These are phyloP conservation scores for Neoascia interrupta DNA, from an alignment of 2,888 invertebrate genomes.

Conservation along the genomic window DNA sequence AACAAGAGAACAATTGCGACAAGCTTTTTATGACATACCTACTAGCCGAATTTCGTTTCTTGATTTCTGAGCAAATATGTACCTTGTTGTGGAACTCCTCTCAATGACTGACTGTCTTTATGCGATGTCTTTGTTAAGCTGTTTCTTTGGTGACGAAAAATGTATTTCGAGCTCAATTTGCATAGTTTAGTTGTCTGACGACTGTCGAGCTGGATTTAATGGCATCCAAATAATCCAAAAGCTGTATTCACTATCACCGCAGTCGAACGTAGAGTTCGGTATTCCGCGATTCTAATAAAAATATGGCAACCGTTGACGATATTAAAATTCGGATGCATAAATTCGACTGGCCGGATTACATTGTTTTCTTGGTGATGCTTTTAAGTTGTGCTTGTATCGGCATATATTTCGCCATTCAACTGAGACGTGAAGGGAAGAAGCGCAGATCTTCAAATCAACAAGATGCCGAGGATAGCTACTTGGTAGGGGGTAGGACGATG, in stretches of 20 bases:
- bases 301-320: conserved; percentile 78
- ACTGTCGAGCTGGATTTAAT: conserved; percentile 55
- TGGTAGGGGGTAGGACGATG: conserved; percentile 86
- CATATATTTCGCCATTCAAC: conserved; percentile 89
- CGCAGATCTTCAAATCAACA: conserved; percentile 72
- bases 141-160: conserved; percentile 68
- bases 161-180: conserved; percentile 70
- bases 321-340: conserved; percentile 81
- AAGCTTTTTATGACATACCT: conserved; percentile 25
- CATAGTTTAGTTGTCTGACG: conserved; percentile 71
- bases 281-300: neutral
- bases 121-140: too few relatives aligned
- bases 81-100: too few relatives aligned
- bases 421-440: conserved; percentile 79
- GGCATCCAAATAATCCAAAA: too few relatives aligned
- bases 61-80: too few relatives aligned
- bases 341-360: conserved; percentile 88
- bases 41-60: too few relatives aligned
- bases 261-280: too few relatives aligned
- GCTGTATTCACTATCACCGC: too few relatives aligned
- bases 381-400: conserved; percentile 88
- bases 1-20: neutral
- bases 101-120: too few relatives aligned
- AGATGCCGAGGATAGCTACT: conserved; percentile 82
- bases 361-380: conserved; percentile 89